Conservation (phyloP, 64 coral and sea anemone species). For the Montipora sp. region DNA sequence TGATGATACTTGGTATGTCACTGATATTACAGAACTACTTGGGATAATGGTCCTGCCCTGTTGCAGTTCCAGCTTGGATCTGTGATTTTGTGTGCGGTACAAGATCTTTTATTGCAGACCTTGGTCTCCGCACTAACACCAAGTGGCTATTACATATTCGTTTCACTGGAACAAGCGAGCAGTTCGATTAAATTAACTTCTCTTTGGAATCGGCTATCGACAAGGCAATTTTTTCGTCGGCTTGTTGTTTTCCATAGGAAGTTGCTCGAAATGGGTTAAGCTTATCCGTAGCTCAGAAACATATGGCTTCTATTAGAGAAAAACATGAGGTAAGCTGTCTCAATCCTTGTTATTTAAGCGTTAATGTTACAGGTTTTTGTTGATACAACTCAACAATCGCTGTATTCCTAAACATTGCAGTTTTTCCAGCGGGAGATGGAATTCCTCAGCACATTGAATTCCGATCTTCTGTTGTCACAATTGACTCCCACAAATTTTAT, state of each 20-base stretch:
- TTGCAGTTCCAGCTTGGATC: constrained; percentile 8
- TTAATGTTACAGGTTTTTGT: constrained; percentile 24
- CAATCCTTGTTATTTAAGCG: constrained; percentile 18
- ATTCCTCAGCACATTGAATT: constrained; percentile 19
- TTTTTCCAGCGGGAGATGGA: constrained; percentile 12
- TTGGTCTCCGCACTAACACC: not conserved
- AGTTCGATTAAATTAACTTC: constrained; percentile 11
- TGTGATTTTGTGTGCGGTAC: constrained; percentile 34
- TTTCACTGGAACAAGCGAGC: constrained; percentile 41
- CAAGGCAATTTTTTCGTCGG: not conserved
- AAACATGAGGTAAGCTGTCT: constrained; percentile 29
- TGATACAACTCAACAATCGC: constrained; percentile 35
- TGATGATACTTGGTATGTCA: not conserved
- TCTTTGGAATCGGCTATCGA: not conserved
- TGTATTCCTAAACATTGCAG: constrained; percentile 5
- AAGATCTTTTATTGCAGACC: not conserved
- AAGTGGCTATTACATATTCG: not conserved
- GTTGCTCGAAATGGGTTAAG: constrained; percentile 22
- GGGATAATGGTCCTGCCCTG: not conserved
- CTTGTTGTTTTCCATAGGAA: not conserved
- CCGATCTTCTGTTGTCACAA: not conserved
- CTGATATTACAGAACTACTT: constrained; percentile 10
- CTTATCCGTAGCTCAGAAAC: constrained; percentile 3
- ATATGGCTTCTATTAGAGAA: constrained; percentile 51
- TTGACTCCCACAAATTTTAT: not conserved